Percentiles rank a stretch among this genome's conserved stretches.
Evolutionary conservation across 2,888 invertebrate species (phyloP).

Genomic region (Lasioglossum vierecki): DNA sequence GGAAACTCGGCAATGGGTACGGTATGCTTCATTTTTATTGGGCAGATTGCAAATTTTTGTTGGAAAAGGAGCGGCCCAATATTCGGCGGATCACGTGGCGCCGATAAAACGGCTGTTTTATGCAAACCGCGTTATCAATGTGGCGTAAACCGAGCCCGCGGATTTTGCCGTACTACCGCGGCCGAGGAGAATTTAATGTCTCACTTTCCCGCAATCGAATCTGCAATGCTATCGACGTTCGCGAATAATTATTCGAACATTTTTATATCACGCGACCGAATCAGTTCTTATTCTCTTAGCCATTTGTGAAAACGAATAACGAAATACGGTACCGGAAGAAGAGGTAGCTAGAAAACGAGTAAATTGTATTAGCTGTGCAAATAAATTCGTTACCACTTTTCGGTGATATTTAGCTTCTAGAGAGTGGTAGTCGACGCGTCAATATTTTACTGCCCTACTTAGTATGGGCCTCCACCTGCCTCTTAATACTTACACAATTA

Average conservation of each 20-base stretch:
- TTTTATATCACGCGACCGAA: background rate
- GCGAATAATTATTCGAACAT: background rate
- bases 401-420: no score
- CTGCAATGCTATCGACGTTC: background rate
- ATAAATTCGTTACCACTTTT: background rate
- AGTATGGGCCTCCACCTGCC: no score
- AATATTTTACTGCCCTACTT: background rate
- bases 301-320: background rate
- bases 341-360: background rate
- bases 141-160: background rate
- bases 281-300: background rate
- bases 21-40: conserved; percentile 53
- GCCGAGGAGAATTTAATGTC: conserved; percentile 7
- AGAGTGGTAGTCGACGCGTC: background rate
- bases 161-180: background rate
- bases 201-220: background rate
- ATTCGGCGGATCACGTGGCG: conserved; percentile 12
- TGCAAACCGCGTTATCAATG: conserved; percentile 47
- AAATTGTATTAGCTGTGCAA: background rate
- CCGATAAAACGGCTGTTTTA: conserved; percentile 45
- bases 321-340: background rate
- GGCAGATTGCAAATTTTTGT: conserved; percentile 51
- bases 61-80: conserved; percentile 6
- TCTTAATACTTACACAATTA: no score
- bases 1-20: conserved; percentile 10